Base-by-base conservation (phyloP, 2,113 vertebrate species). In the Tragelaphus imberbis region DNA sequence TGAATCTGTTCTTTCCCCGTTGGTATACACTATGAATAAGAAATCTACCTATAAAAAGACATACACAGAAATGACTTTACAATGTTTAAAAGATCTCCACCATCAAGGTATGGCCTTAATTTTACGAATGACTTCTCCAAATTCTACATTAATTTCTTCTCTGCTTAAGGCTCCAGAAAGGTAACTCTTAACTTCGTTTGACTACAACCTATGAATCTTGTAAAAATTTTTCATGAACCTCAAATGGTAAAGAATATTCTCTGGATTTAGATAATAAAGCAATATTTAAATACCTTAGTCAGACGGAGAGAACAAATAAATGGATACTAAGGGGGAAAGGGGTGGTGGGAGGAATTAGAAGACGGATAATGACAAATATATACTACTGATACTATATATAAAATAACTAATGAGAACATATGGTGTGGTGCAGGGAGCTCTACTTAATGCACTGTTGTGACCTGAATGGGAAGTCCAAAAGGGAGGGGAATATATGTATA, bases 211-310 rank as follows among this genome's bases (percentile, higher is more conserved):
- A 61, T 79, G 49, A 87, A 77, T 80, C 58, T 19, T 89, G 9
- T 3, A 53, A 80, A 63, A 93, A 91, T 77, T 75, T 51, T 91
- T 68, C 6, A 12, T 53, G 27, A 49, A 63, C 33, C 30, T 58
- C 33, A 85, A 15, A 94, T 87, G 25, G 23, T 65, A 87, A 81
- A 94, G 25, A 33, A 61, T 79, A 7, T 68, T 87, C 68, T 79
- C 53, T 94, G 14, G 19, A 90, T 7, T 85, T 51, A 56, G 21
- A 27, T 82, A 84, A 47, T 17, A 80, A 92, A 33, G 23, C 5
- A 68, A 61, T 49, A 93, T 58, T 94, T 92, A 85, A 96, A 97
- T 99, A 99, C 99, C 99, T 99, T 99, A 93, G 99, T 77, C 12
- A 77, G 40, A 77, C 2, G 12, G 36, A 77, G 3, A 77, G 11